Evolutionary conservation across 2,797 vertebrate genomes (phyloP).

Genomic region (Phataginus tricuspis): DNA sequence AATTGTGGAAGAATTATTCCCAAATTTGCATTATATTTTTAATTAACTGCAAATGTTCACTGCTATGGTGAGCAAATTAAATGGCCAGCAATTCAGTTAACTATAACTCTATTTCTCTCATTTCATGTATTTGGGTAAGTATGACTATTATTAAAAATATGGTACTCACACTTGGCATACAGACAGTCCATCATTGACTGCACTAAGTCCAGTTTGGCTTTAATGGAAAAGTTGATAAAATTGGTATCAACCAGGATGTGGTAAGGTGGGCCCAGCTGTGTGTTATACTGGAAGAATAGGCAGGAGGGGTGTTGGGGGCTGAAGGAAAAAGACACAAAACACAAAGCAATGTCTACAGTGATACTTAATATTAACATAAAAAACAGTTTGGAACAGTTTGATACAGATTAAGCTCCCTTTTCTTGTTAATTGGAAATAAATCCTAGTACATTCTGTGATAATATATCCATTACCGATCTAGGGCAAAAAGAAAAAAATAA

Average conservation of each 20-base stretch:
- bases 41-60: neutral
- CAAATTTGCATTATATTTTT: conserved; percentile 30
- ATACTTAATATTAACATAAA: conserved; percentile 24
- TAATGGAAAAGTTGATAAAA: conserved; percentile 99
- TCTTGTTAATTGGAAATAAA: neutral
- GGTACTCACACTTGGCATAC: conserved; percentile 96
- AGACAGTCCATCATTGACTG: conserved; percentile 99
- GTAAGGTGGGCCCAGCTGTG: conserved; percentile 97
- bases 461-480: neutral
- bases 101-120: neutral
- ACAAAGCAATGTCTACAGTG: conserved; percentile 49
- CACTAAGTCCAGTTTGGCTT: conserved; percentile 97
- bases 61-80: conserved; percentile 36
- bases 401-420: neutral
- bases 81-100: neutral
- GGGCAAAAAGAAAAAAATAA: conserved; percentile 35
- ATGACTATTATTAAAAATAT: neutral
- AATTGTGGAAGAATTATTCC: conserved; percentile 30
- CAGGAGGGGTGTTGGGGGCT: conserved; percentile 96
- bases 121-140: neutral
- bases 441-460: neutral
- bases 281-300: conserved; percentile 99
- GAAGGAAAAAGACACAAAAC: conserved; percentile 69
- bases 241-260: conserved; percentile 97
- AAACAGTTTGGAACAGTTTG: neutral